Conservation (phyloP, 2,797 vertebrate species). For the Danio albolineatus region DNA sequence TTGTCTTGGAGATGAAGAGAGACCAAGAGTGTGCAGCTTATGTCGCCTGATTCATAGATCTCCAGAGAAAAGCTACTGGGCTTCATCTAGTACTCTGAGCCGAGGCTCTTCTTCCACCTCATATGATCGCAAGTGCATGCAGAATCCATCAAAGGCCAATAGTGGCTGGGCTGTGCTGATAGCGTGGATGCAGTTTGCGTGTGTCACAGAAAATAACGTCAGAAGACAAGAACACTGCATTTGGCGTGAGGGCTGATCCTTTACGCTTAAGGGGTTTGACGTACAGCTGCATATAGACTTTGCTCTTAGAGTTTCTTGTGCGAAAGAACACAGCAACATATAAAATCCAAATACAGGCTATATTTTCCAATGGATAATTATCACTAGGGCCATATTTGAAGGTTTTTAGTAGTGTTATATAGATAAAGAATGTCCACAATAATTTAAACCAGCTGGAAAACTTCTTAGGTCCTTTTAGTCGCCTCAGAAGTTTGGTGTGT, state of each 20-base stretch:
- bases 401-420: not conserved
- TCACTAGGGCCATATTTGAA: not conserved
- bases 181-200: slow-evolving; percentile 13
- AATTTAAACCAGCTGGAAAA: too few relatives aligned
- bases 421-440: too few relatives aligned
- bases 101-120: slow-evolving; percentile 44
- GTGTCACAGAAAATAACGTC: slow-evolving; percentile 16
- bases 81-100: slow-evolving; percentile 49
- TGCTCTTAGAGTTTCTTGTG: not conserved
- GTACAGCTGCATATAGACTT: not conserved
- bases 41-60: slow-evolving; percentile 37
- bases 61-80: slow-evolving; percentile 47
- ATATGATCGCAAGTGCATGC: slow-evolving; percentile 39
- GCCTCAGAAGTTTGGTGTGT: too few relatives aligned
- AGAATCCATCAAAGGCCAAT: slow-evolving; percentile 42
- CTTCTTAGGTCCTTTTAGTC: too few relatives aligned
- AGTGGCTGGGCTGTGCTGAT: slow-evolving; percentile 43
- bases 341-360: not conserved
- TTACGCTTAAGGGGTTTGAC: slow-evolving; percentile 29
- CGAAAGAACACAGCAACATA: not conserved
- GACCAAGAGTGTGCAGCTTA: not conserved
- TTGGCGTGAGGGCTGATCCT: slow-evolving; percentile 30
- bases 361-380: not conserved
- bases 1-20: slow-evolving; percentile 47
- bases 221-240: slow-evolving; percentile 11